Percentiles rank a stretch among this genome's conserved stretches.
Evolutionary conservation across 2,888 invertebrate genomes (phyloP).

Genomic region (Temnothorax rugatulus): DNA sequence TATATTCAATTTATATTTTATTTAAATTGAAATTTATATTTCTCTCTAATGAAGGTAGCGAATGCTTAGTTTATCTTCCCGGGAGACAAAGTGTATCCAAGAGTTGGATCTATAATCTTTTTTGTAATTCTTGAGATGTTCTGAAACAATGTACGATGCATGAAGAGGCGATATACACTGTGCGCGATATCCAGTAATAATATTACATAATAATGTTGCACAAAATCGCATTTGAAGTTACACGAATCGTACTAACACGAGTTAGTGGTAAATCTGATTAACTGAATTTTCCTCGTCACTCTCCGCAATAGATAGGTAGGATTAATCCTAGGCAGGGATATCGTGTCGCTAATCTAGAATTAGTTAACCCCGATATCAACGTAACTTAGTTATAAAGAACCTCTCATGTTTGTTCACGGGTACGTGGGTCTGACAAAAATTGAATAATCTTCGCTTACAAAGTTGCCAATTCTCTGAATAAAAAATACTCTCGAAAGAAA

Average conservation of each 20-base stretch:
- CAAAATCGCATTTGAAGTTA: constrained; percentile 31
- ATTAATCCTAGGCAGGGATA: constrained; percentile 35
- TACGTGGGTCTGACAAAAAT: neutral
- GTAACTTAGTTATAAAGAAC: constrained; percentile 7
- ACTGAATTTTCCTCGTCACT: constrained; percentile 29
- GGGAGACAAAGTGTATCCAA: neutral
- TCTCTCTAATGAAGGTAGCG: neutral
- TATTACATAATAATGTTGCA: constrained; percentile 24
- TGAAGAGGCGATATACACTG: neutral
- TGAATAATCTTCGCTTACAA: neutral
- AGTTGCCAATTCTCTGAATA: neutral
- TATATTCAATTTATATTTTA: neutral
- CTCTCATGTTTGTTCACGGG: constrained; percentile 13
- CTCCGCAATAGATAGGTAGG: neutral
- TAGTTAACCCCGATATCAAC: constrained; percentile 31
- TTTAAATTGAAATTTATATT: too few relatives aligned
- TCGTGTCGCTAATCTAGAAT: constrained; percentile 21
- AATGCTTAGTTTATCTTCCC: neutral
- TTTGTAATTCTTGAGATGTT: constrained; percentile 14
- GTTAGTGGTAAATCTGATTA: constrained; percentile 27
- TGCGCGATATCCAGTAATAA: constrained; percentile 21
- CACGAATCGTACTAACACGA: constrained; percentile 20
- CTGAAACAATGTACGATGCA: neutral
- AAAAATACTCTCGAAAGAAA: neutral
- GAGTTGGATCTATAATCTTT: neutral